Conservation (phyloP, 2,797 vertebrate species). For the Gadopsis bispinosus region DNA sequence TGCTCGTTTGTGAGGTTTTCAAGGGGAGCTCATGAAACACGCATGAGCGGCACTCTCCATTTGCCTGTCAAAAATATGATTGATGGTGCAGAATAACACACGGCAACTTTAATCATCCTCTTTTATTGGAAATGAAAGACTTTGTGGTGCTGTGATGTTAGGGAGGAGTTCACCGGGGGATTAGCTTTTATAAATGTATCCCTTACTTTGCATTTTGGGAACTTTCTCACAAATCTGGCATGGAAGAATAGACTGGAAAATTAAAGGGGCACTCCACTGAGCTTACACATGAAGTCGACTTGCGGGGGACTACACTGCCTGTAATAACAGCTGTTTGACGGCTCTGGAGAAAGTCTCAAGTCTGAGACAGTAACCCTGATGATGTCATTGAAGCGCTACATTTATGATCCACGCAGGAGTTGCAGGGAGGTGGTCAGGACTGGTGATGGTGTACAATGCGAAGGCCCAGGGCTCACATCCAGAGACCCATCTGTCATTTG, state of each 20-base stretch:
- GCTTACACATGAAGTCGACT: slow-evolving; percentile 12
- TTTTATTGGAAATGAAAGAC: slow-evolving; percentile 69
- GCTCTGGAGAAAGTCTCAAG: slow-evolving; percentile 4
- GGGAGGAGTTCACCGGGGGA: slow-evolving; percentile 51
- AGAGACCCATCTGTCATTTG: background rate
- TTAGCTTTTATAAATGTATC: slow-evolving; percentile 53
- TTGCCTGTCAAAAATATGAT: slow-evolving; percentile 79
- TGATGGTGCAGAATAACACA: slow-evolving; percentile 74
- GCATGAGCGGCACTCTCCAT: slow-evolving; percentile 68
- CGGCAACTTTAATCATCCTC: slow-evolving; percentile 63
- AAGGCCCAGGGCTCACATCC: background rate
- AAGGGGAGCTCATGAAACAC: slow-evolving; percentile 65
- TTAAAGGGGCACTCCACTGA: slow-evolving; percentile 24
- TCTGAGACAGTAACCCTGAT: background rate
- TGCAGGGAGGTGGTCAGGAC: background rate
- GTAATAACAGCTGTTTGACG: slow-evolving; percentile 6
- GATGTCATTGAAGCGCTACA: background rate
- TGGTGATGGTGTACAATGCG: background rate
- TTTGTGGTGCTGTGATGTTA: slow-evolving; percentile 48
- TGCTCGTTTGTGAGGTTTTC: slow-evolving; percentile 66
- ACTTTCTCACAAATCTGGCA: slow-evolving; percentile 37
- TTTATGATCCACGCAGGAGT: background rate
- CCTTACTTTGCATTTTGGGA: slow-evolving; percentile 43
- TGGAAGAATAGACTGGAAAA: slow-evolving; percentile 40
- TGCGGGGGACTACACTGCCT: background rate